A percentile compares a stretch with the other conserved stretches of the same genome.
Conservation (phyloP, 2,797 vertebrate genomes). For the Falco columbarius region DNA sequence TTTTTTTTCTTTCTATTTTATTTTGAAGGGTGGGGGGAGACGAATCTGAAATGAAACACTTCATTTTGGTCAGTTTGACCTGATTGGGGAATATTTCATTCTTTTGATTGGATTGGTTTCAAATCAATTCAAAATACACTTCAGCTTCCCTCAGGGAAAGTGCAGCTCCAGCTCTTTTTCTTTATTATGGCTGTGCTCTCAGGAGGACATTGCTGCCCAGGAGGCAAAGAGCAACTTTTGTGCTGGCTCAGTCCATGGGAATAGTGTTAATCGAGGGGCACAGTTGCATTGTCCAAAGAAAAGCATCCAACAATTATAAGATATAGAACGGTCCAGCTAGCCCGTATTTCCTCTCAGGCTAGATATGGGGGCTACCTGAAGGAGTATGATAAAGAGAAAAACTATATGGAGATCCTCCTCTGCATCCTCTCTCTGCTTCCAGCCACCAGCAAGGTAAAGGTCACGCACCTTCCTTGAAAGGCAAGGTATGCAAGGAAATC, state of each 20-base stretch:
- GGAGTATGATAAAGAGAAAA: neutral
- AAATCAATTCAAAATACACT: neutral
- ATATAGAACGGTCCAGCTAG: neutral
- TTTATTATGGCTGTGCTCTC: neutral
- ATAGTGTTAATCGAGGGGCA: neutral
- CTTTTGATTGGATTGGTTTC: slow-evolving; percentile 46
- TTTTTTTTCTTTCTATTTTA: neutral
- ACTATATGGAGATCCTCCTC: neutral
- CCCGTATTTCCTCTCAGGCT: neutral
- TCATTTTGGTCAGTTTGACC: slow-evolving; percentile 62
- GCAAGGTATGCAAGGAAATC: neutral
- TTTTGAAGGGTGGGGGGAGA: neutral
- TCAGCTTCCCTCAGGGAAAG: neutral
- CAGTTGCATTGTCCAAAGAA: neutral
- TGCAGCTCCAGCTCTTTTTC: neutral
- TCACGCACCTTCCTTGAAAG: rapidly evolving
- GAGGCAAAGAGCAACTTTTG: neutral
- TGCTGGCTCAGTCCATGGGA: neutral
- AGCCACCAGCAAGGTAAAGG: neutral
- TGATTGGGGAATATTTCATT: neutral
- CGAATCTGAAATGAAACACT: slow-evolving; percentile 63
- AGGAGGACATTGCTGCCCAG: neutral
- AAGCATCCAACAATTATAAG: neutral
- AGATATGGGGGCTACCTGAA: neutral
- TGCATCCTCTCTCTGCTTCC: neutral